These are phyloP conservation scores for Linepithema humile DNA, from an alignment of 1,140 invertebrate species.

Conservation along the genomic window DNA sequence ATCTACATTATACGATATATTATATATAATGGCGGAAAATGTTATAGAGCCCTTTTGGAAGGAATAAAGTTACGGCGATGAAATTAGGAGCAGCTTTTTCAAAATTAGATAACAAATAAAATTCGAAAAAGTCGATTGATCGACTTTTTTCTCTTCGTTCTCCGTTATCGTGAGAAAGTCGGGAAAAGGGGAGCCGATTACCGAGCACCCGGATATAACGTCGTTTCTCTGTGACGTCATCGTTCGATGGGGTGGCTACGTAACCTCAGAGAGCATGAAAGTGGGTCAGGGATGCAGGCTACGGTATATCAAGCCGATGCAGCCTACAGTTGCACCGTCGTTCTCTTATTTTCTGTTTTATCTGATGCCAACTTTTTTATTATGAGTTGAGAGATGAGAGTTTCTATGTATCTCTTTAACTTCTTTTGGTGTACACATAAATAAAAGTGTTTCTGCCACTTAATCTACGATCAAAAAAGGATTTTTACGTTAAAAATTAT, in stretches of 20 bases:
- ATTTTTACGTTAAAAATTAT: background rate
- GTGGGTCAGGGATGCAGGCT: constrained; percentile 63
- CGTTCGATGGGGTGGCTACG: constrained; percentile 60
- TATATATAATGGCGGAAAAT: background rate
- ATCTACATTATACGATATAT: background rate
- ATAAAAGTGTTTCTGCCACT: background rate
- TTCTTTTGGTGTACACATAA: background rate
- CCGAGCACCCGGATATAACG: constrained; percentile 57
- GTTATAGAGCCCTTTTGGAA: background rate
- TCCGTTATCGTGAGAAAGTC: constrained; percentile 55
- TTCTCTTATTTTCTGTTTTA: constrained; percentile 8
- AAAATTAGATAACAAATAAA: background rate
- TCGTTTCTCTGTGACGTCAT: constrained; percentile 65
- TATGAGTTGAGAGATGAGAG: background rate
- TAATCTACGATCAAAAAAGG: background rate
- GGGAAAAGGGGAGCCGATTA: constrained; percentile 57
- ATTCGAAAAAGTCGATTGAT: constrained; percentile 14
- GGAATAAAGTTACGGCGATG: background rate
- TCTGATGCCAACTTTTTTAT: background rate
- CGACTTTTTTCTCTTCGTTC: background rate
- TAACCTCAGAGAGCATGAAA: constrained; percentile 62
- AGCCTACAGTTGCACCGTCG: constrained; percentile 17
- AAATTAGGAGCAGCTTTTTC: background rate
- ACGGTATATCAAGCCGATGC: constrained; percentile 26
- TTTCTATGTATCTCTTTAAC: background rate